A percentile compares a stretch with the other conserved stretches of the same genome.
These are phyloP conservation scores for Carcharodon carcharias DNA, from an alignment of 2,797 vertebrate genomes.

Conservation along the genomic window DNA sequence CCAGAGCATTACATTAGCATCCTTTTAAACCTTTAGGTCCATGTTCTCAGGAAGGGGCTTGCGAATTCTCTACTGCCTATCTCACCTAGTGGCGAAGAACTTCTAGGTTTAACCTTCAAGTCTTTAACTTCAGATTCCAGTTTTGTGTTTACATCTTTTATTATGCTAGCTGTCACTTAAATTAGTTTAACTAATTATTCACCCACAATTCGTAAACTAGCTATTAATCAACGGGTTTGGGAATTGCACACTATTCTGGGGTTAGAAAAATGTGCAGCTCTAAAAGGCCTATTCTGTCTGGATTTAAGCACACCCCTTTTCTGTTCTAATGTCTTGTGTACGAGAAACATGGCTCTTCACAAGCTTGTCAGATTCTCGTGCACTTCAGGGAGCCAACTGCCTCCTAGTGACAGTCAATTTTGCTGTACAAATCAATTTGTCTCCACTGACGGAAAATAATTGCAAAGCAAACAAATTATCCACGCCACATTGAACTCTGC, in stretches of 20 bases:
- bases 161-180: background rate
- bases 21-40: background rate
- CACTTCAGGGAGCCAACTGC: constrained; percentile 51
- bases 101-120: background rate
- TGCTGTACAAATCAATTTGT: constrained; percentile 86
- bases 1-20: constrained; percentile 43
- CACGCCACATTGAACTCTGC: constrained; percentile 76
- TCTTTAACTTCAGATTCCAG: background rate
- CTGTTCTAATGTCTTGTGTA: constrained; percentile 44
- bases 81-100: background rate
- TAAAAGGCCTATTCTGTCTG: background rate
- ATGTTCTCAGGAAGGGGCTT: background rate
- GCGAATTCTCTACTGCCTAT: background rate
- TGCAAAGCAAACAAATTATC: constrained; percentile 96
- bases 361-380: constrained; percentile 59
- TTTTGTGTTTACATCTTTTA: background rate
- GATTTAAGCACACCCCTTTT: background rate
- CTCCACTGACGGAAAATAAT: constrained; percentile 94
- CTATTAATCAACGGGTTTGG: background rate
- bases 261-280: background rate
- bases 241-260: background rate
- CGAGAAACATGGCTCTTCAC: constrained; percentile 45
- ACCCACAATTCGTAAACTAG: background rate
- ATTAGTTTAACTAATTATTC: background rate
- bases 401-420: constrained; percentile 67